Conservation (phyloP, 2,113 vertebrate genomes). For the Ursus arctos region DNA sequence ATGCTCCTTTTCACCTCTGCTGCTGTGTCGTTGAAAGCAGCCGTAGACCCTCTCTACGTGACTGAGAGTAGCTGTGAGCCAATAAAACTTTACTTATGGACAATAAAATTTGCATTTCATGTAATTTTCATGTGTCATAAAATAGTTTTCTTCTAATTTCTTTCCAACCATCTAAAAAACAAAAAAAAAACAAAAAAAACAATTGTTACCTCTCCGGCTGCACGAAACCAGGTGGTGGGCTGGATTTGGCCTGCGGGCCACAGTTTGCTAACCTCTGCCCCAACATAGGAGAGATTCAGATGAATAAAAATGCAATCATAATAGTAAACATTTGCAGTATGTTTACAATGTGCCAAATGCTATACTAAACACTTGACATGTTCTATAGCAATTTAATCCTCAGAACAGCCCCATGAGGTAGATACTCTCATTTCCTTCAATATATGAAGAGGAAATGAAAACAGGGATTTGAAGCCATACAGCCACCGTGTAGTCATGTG, state of each 20-base stretch:
- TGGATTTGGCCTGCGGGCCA: background rate
- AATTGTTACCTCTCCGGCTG: background rate
- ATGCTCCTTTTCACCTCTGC: background rate
- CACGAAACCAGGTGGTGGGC: background rate
- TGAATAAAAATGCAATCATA: background rate
- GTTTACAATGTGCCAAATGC: constrained; percentile 1
- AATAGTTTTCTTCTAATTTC: background rate
- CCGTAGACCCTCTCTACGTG: rapidly evolving
- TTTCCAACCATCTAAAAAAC: background rate
- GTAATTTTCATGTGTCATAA: background rate
- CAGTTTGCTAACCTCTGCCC: background rate
- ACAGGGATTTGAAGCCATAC: background rate
- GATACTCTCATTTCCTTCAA: background rate
- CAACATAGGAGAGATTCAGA: background rate
- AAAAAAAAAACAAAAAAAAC: background rate
- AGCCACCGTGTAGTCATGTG: background rate
- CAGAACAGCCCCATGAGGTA: background rate
- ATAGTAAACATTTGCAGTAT: background rate
- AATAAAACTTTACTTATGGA: background rate
- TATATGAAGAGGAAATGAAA: constrained; percentile 33
- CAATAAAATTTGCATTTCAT: constrained; percentile 8
- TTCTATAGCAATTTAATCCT: constrained; percentile 37
- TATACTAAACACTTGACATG: background rate
- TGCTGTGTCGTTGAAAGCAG: background rate
- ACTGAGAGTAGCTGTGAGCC: background rate